A percentile compares a stretch with the other conserved stretches of the same genome.
phyloP scores from a whole-genome alignment of 1,140 invertebrate genomes.

The Acromyrmex charruanus region DNA sequence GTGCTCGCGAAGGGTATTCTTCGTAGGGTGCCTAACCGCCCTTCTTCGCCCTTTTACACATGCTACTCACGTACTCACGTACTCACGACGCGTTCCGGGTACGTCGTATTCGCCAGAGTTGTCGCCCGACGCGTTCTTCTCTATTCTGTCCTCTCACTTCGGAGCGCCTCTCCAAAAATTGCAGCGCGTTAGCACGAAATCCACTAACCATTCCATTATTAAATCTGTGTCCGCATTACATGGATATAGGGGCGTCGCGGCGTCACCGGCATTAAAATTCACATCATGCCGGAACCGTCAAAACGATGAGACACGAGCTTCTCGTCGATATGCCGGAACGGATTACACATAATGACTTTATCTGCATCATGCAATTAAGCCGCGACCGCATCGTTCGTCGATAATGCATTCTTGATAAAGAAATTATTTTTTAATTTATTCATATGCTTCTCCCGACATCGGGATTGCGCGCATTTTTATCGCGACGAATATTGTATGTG shows the following conservation, averaged over 20 bases:
- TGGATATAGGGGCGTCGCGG: constrained; percentile 36
- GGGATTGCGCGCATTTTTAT: constrained; percentile 3
- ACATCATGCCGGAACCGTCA: constrained; percentile 75
- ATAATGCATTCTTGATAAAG: constrained; percentile 46
- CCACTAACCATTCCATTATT: constrained; percentile 86
- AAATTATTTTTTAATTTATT: constrained; percentile 25
- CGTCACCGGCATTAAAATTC: constrained; percentile 77
- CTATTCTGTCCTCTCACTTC: constrained; percentile 19
- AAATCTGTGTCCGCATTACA: constrained; percentile 84
- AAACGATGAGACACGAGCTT: constrained; percentile 67
- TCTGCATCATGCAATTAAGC: constrained; percentile 34
- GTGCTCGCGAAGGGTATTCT: constrained; percentile 82
- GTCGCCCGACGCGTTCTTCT: constrained; percentile 61
- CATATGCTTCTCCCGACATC: neutral
- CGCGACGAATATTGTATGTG: neutral
- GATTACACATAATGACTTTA: constrained; percentile 69
- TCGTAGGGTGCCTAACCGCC: constrained; percentile 74
- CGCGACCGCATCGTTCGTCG: constrained; percentile 12
- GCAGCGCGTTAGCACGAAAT: constrained; percentile 85
- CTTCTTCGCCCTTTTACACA: constrained; percentile 78
- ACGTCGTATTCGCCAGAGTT: constrained; percentile 59
- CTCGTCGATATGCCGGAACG: constrained; percentile 49
- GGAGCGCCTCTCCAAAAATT: constrained; percentile 82
- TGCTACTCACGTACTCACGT: constrained; percentile 85
- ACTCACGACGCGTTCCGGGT: constrained; percentile 58